Base-by-base conservation (phyloP, 2,113 vertebrate genomes). In the Burhinus bistriatus region DNA sequence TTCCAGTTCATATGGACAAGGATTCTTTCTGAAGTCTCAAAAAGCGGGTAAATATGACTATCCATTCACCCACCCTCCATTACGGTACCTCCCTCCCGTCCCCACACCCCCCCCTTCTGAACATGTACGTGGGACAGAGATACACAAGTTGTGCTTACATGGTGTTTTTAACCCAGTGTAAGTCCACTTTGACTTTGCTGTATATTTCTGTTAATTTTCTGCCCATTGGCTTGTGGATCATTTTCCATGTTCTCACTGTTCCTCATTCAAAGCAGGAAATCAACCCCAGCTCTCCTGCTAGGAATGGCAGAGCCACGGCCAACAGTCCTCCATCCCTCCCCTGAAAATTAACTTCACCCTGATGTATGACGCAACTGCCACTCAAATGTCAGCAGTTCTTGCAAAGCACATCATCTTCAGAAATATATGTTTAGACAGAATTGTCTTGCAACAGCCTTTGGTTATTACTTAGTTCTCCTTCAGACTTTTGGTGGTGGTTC, bases 51-150 rank as follows among this genome's bases (percentile, higher is more conserved):
- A 79, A 72, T 47, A 42, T 27, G 14, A 66, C 11, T 18, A 26
- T 26, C 7, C 55, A 6, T 44, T 64, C 65, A 59, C 7, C 3
- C 25, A 27, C 29, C 3, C 9, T 75, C 12, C 15, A 27, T 27
- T 49, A 44, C 2, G 8, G n/a, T 29, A 32, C 14, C 9, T n/a
- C 21, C 16, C 9, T 32, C 21, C 10, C 15, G 6, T 1, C 9
- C 32, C 19, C 16, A 54, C 8, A 5, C 4, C 12, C 2, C 11
- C 2, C 6, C 5, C 61, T 76, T 64, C 72, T 54, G 38, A 32
- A 30, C 17, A 23, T 1, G 36, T 12, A 21, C 64, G 36, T n/a
- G 18, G 29, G 19, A 65, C 44, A 25, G 23, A 36, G 42, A 44
- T 12, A 21, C 14, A 29, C 15, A 36, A 4, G 1, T 51, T 6